Evolutionary conservation across 1,140 invertebrate genomes (phyloP).

Genomic region (Diuraphis noxia): DNA sequence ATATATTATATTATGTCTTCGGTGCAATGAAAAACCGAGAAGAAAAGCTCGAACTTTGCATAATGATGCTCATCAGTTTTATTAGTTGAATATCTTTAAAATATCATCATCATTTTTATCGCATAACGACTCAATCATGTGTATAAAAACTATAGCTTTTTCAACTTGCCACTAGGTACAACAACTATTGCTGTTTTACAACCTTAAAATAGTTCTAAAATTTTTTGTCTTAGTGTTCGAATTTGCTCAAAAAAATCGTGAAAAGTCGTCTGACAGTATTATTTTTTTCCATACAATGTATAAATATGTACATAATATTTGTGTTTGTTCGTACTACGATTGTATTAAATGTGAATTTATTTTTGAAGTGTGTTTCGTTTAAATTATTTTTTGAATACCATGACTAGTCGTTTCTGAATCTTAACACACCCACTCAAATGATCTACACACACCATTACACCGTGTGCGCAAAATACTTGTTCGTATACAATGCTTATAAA

Average conservation of each 20-base stretch:
- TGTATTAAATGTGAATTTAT: neutral
- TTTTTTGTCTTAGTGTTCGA: too few relatives aligned
- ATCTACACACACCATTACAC: neutral
- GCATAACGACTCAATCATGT: too few relatives aligned
- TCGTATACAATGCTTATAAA: neutral
- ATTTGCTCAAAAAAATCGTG: too few relatives aligned
- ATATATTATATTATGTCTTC: neutral
- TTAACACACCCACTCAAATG: neutral
- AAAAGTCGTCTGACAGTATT: neutral
- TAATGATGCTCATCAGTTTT: neutral
- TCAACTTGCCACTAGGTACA: too few relatives aligned
- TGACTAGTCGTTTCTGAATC: neutral
- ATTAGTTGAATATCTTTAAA: neutral
- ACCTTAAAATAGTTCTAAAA: too few relatives aligned
- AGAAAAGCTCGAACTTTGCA: neutral
- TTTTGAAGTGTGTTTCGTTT: neutral
- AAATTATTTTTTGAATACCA: neutral
- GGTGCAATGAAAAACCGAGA: neutral
- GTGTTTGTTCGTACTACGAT: neutral
- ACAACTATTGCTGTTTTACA: too few relatives aligned
- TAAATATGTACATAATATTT: neutral
- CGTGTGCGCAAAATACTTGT: neutral
- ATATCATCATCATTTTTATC: neutral
- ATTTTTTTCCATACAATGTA: too few relatives aligned
- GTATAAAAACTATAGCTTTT: too few relatives aligned